Conservation (phyloP, 2,888 invertebrate genomes). For the Escarpia spicata region DNA sequence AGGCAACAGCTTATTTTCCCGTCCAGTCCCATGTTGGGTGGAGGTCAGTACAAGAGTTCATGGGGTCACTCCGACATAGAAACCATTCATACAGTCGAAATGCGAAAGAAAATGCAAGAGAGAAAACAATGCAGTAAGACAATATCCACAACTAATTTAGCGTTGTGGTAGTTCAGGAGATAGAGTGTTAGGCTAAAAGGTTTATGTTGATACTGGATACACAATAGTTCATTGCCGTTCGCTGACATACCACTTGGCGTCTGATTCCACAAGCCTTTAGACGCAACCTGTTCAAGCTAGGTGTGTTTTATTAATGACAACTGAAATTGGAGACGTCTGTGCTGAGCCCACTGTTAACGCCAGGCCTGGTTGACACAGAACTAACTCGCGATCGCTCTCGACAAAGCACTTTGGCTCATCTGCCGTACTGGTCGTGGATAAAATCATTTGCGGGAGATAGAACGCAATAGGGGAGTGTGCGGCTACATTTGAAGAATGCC, state of each 20-base stretch:
- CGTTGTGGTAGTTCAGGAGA: too few relatives aligned
- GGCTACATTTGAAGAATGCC: neutral
- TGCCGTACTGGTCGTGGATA: neutral
- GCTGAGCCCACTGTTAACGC: neutral
- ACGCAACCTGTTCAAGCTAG: neutral
- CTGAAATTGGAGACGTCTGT: neutral
- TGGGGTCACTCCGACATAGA: conserved; percentile 80
- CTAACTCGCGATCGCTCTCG: neutral
- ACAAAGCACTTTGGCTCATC: neutral
- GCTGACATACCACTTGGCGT: neutral
- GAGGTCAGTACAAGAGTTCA: too few relatives aligned
- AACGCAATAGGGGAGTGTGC: neutral
- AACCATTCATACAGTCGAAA: conserved; percentile 72
- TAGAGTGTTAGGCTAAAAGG: neutral
- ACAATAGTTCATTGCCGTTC: neutral
- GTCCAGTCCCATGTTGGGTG: too few relatives aligned
- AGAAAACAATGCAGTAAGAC: too few relatives aligned
- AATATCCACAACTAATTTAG: too few relatives aligned
- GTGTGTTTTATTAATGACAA: conserved; percentile 6
- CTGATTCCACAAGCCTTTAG: neutral
- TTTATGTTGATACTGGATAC: neutral
- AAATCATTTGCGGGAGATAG: neutral
- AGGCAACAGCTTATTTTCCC: too few relatives aligned
- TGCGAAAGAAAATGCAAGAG: conserved; percentile 24
- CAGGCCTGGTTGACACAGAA: neutral